Conservation (phyloP, 2,888 invertebrate genomes). For the Dasysyrphus albostriatus region DNA sequence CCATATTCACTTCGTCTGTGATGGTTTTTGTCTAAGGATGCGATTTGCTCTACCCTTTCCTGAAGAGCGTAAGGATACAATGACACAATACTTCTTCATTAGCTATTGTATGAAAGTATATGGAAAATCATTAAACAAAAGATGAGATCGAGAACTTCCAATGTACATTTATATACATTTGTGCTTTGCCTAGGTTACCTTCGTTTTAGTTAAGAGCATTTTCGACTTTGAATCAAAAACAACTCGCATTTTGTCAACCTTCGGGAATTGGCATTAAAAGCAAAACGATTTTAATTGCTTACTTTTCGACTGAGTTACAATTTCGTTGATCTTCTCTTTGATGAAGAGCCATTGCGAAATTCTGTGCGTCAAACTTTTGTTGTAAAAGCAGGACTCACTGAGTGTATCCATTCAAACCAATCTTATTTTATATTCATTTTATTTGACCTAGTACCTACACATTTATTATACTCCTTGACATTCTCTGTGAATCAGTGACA, state of each 20-base stretch:
- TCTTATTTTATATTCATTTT: conserved; percentile 55
- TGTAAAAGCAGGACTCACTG: not conserved
- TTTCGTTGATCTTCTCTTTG: conserved; percentile 3
- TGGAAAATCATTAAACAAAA: not conserved
- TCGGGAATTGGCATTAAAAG: conserved; percentile 25
- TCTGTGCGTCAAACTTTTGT: not conserved
- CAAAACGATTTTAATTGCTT: conserved; percentile 24
- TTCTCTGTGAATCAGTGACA: conserved; percentile 50
- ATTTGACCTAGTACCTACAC: conserved; percentile 42
- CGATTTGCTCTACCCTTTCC: not conserved
- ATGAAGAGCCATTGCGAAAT: not conserved
- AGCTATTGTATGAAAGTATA: not conserved
- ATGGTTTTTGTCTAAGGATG: conserved; percentile 6
- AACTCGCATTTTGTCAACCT: conserved; percentile 15
- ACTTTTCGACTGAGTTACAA: conserved; percentile 4
- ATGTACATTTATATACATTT: not conserved
- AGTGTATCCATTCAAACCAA: conserved; percentile 5
- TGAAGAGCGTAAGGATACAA: not conserved
- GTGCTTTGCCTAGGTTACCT: no score
- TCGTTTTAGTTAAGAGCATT: not conserved
- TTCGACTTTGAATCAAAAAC: not conserved
- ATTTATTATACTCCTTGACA: conserved; percentile 20
- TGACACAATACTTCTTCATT: not conserved
- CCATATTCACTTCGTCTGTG: not conserved
- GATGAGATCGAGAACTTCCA: conserved; percentile 1